These are phyloP conservation scores for Trididemnum clinides DNA, from an alignment of 23 tunicate species.

Conservation along the genomic window DNA sequence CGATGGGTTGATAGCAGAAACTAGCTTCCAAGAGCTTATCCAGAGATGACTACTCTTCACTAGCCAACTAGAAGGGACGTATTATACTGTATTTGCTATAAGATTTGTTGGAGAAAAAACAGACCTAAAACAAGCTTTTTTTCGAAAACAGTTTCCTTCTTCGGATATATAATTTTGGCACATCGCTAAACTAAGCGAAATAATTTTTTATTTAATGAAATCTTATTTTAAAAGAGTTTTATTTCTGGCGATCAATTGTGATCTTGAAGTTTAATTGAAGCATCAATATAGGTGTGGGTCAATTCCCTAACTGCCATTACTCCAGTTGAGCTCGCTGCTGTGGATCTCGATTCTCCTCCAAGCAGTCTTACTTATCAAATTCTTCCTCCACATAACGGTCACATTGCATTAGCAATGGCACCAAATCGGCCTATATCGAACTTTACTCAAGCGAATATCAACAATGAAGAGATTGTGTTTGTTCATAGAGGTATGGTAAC, in stretches of 20 bases:
- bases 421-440: constrained; percentile 37
- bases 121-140: too few species aligned
- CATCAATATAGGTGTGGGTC: constrained; percentile 69
- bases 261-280: too few species aligned
- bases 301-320: constrained; percentile 64
- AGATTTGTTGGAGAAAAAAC: too few species aligned
- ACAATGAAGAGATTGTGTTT: constrained; percentile 56
- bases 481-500: constrained; percentile 63
- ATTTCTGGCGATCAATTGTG: too few species aligned
- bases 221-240: too few species aligned
- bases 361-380: constrained; percentile 36
- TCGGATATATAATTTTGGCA: too few species aligned
- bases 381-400: constrained; percentile 76
- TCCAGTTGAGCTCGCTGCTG: constrained; percentile 35
- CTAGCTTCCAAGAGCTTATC: too few species aligned
- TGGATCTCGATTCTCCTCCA: constrained; percentile 71
- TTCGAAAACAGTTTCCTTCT: too few species aligned
- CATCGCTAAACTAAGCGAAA: background rate
- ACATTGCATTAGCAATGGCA: constrained; percentile 12
- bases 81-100: too few species aligned
- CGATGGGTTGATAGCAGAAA: too few species aligned
- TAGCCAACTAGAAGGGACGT: too few species aligned
- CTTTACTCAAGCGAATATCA: constrained; percentile 72
- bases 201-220: background rate
- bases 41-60: too few species aligned